Evolutionary conservation across 2,113 vertebrate genomes (phyloP).

Genomic region (Sarotherodon lohbergeri): DNA sequence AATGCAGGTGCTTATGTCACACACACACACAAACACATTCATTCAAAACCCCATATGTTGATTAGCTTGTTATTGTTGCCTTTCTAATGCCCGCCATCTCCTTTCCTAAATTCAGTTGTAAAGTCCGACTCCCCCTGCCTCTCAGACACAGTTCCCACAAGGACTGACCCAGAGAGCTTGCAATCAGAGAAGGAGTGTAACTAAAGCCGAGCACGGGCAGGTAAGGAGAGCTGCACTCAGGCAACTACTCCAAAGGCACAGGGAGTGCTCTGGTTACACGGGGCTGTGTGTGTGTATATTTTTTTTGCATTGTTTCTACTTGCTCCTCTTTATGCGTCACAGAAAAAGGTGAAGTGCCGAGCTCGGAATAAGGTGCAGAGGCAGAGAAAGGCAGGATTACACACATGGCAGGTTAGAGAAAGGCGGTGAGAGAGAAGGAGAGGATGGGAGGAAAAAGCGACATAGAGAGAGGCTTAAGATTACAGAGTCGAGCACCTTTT

Average conservation of each 20-base stretch:
- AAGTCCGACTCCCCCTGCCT: constrained; percentile 4
- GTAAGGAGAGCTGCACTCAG: constrained; percentile 67
- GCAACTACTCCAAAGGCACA: constrained; percentile 48
- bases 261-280: constrained; percentile 70
- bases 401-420: constrained; percentile 55
- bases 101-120: constrained; percentile 24
- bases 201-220: constrained; percentile 46
- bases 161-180: constrained; percentile 56
- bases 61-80: constrained; percentile 46
- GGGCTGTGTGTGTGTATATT: neutral
- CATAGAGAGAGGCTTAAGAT: constrained; percentile 54
- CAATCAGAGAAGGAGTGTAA: constrained; percentile 77
- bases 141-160: constrained; percentile 34
- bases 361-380: constrained; percentile 29
- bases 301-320: constrained; percentile 47
- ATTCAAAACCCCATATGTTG: constrained; percentile 44
- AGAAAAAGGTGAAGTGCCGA: constrained; percentile 38
- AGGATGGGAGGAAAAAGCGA: constrained; percentile 49
- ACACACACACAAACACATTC: neutral
- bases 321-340: constrained; percentile 54
- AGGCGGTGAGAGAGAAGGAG: constrained; percentile 38
- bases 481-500: constrained; percentile 44
- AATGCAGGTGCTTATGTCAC: neutral
- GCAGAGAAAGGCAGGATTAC: constrained; percentile 69
- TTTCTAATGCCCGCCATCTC: constrained; percentile 9